Conservation (phyloP, 2,888 invertebrate genomes). For the Sinohyriopsis cumingii region DNA sequence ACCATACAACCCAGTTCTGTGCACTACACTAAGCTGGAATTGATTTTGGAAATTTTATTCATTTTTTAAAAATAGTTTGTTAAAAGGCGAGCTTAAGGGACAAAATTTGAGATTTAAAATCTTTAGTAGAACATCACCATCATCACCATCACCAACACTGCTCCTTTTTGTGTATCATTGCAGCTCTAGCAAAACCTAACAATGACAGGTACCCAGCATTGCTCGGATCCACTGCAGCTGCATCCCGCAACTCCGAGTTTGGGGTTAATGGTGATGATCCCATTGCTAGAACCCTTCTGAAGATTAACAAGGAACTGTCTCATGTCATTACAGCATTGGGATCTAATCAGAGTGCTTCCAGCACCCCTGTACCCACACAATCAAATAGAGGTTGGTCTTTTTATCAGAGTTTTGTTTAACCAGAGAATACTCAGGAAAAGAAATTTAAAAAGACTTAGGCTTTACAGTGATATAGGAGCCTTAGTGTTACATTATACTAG, state of each 20-base stretch:
- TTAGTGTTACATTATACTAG: not conserved
- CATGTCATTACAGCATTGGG: slow-evolving; percentile 51
- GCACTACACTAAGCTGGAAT: too few species aligned
- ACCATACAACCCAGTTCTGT: too few species aligned
- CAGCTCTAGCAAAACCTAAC: not conserved
- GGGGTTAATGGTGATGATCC: slow-evolving; percentile 29
- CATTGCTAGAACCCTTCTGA: slow-evolving; percentile 53
- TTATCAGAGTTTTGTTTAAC: not conserved
- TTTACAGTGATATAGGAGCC: not conserved
- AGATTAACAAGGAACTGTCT: slow-evolving; percentile 62
- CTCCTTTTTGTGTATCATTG: not conserved
- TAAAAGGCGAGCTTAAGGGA: too few species aligned
- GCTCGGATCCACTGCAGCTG: not conserved
- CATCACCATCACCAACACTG: too few species aligned
- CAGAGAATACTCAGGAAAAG: slow-evolving; percentile 12
- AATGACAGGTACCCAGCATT: not conserved
- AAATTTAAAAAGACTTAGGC: not conserved
- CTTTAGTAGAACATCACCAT: too few species aligned
- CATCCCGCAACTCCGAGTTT: slow-evolving; percentile 2
- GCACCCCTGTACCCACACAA: slow-evolving; percentile 29
- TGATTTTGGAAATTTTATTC: too few species aligned
- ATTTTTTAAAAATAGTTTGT: too few species aligned
- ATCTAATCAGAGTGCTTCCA: slow-evolving; percentile 31
- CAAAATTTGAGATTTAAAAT: too few species aligned
- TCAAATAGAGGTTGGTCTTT: slow-evolving; percentile 18